Conservation (phyloP, 2,797 vertebrate species). For the Agapornis canus region DNA sequence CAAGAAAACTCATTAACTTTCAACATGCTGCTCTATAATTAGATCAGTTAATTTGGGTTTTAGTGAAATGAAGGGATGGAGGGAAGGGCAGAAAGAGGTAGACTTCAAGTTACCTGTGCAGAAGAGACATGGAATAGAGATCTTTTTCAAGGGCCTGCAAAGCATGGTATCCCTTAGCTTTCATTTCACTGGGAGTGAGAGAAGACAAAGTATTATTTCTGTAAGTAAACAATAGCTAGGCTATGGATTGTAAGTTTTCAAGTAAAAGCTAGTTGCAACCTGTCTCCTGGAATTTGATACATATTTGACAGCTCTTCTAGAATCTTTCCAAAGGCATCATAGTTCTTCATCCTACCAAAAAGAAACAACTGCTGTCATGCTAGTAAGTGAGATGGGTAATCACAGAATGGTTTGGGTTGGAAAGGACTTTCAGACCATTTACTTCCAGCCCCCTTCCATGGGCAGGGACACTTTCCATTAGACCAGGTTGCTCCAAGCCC, state of each 20-base stretch:
- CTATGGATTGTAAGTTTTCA: background rate
- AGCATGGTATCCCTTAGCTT: constrained; percentile 80
- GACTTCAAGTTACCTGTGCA: constrained; percentile 73
- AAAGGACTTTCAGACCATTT: background rate
- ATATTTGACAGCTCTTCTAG: constrained; percentile 77
- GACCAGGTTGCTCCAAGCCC: background rate
- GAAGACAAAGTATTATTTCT: background rate
- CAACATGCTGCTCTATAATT: background rate
- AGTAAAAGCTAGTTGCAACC: constrained; percentile 64
- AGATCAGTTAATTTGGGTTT: background rate
- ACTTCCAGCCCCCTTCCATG: background rate
- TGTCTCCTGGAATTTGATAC: constrained; percentile 83
- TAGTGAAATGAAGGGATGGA: background rate
- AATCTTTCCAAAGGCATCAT: constrained; percentile 80
- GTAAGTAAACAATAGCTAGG: background rate
- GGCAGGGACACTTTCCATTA: background rate
- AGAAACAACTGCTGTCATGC: background rate
- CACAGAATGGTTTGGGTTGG: background rate
- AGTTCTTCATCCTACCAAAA: constrained; percentile 79
- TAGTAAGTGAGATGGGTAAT: background rate
- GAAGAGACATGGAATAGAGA: constrained; percentile 78
- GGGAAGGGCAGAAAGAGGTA: background rate
- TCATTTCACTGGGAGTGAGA: constrained; percentile 74
- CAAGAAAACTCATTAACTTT: background rate
- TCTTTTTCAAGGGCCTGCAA: constrained; percentile 82